Conservation (phyloP, 2,113 vertebrate genomes). For the Heterocephalus glaber region DNA sequence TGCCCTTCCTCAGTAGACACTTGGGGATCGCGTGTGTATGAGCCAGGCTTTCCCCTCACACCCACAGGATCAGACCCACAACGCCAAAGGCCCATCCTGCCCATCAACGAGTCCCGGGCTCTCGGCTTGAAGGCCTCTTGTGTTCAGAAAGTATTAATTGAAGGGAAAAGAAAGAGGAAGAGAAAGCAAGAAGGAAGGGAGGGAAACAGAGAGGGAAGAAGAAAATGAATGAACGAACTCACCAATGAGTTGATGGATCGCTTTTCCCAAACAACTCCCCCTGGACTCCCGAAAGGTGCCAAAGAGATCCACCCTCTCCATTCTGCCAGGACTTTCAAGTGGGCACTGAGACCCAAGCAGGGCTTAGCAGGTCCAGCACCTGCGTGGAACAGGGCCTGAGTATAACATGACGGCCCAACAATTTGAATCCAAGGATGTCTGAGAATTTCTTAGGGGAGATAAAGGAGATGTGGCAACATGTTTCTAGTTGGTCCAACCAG, state of each 20-base stretch:
- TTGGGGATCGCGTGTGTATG: neutral
- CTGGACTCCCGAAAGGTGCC: neutral
- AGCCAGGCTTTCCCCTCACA: neutral
- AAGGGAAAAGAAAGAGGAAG: neutral
- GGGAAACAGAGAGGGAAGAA: neutral
- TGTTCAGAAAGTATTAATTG: neutral
- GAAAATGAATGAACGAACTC: neutral
- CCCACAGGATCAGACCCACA: neutral
- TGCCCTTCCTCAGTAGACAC: neutral
- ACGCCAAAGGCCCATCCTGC: neutral
- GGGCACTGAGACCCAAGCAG: rapidly evolving
- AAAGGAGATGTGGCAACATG: neutral
- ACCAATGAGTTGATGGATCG: rapidly evolving
- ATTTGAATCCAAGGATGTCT: neutral
- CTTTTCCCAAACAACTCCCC: neutral
- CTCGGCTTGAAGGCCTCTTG: neutral
- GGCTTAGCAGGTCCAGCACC: neutral
- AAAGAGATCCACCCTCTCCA: neutral
- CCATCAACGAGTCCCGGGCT: neutral
- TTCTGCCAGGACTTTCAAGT: neutral
- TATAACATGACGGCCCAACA: neutral
- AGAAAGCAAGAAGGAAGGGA: neutral
- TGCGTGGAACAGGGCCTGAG: neutral
- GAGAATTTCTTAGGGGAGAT: neutral
- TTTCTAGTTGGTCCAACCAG: rapidly evolving